phyloP scores from a whole-genome alignment of 2,888 invertebrate species.

The Mycalesis mineus region DNA sequence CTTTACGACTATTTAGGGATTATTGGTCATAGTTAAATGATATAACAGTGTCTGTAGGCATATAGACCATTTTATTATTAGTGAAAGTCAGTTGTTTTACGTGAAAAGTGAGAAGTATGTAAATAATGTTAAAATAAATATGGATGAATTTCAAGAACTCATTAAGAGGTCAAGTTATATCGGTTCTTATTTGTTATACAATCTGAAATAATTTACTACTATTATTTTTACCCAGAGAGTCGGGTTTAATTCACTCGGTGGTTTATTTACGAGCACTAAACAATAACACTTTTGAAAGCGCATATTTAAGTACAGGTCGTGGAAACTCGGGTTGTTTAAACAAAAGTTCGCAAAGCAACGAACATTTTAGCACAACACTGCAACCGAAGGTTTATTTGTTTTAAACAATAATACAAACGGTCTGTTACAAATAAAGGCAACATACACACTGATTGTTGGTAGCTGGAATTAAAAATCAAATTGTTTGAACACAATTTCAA shows the following conservation, averaged over 20 bases:
- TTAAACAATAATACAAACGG: constrained; percentile 2
- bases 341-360: constrained; percentile 6
- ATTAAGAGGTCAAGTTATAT: neutral
- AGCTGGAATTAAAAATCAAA: no score
- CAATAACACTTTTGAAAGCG: constrained; percentile 8
- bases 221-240: neutral
- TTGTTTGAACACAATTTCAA: no score
- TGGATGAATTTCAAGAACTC: neutral
- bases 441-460: neutral
- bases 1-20: no score
- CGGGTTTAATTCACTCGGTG: neutral
- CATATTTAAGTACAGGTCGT: neutral
- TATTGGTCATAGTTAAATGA: no score
- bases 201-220: neutral
- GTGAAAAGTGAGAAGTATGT: no score
- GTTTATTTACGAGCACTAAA: constrained; percentile 1
- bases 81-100: no score
- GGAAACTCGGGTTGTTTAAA: constrained; percentile 1
- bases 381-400: constrained; percentile 6
- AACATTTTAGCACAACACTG: constrained; percentile 6
- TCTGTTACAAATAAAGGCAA: neutral
- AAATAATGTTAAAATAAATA: no score
- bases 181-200: neutral
- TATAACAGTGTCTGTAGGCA: no score
- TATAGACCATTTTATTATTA: no score